Base-by-base conservation (phyloP, 2,797 vertebrate species). In the Acipenser oxyrinchus region DNA sequence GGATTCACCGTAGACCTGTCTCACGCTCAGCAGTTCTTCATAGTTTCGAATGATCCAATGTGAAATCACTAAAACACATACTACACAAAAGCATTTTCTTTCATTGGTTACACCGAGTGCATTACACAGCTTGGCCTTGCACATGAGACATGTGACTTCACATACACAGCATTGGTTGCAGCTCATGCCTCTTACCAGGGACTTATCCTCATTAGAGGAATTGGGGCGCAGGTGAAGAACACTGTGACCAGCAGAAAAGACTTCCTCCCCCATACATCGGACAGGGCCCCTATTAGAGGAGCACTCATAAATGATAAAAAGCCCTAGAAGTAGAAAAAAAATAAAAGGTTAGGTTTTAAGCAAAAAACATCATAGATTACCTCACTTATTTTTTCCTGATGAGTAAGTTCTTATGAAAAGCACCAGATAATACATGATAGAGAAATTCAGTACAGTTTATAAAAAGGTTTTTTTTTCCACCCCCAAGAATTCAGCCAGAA, bases 241-340 rank as follows among this genome's bases (percentile, higher is more conserved):
- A 94, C 93, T 0, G 92, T 93, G 66, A 88, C 75, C 9, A 94
- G 85, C 65, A 94, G 89, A 72, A 94, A 93, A 51, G 82, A 91
- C 18, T 88, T 91, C 73, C 93, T 88, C 68, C 93, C 92, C 86
- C 88, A 94, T 13, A 90, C 90, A 51, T 94, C 93, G 59, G 93
- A 94, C 6, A 94, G 80, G 66, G 91, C 92, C 48, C 93, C 93
- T 69, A 93, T 90, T 68, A 94, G 72, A 0, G 91, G 93, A 68
- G 93, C 93, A 71, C 92, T 92, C 83, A 94, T 82, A 75, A 94
- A 94, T 37, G 92, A 94, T 72, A 94, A 84, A 77, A 94, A 83
- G 18, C 93, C 92, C 92, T 94, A 77, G 8, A 62, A 69, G 72
- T 48, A 72, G 77, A 53, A 74, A 60, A 66, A 57, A 73, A 71